These are phyloP conservation scores for Stegodyphus mimosarum DNA, from an alignment of 1,140 invertebrate genomes.

Conservation along the genomic window DNA sequence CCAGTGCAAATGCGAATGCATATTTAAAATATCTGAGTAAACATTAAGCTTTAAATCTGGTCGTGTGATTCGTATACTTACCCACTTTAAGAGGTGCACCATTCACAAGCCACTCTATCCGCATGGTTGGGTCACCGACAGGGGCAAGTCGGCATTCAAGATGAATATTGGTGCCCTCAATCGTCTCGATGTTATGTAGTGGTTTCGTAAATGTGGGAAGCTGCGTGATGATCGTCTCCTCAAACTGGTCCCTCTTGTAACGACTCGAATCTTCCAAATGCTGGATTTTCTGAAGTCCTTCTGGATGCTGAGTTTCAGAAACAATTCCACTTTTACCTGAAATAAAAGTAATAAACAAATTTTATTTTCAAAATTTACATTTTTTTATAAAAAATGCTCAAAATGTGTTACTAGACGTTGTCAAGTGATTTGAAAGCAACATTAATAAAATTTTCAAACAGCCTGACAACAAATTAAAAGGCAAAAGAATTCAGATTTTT, in stretches of 20 bases:
- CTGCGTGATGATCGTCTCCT: conserved; percentile 83
- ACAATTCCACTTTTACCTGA: conserved; percentile 74
- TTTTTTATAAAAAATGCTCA: too few relatives aligned
- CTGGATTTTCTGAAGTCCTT: conserved; percentile 93
- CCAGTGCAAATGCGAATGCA: not conserved
- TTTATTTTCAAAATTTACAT: too few relatives aligned
- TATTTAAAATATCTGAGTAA: not conserved
- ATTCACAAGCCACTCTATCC: conserved; percentile 97
- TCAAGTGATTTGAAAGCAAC: too few relatives aligned
- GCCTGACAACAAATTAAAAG: too few relatives aligned
- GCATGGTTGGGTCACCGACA: conserved; percentile 94
- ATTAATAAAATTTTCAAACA: too few relatives aligned
- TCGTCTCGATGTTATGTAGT: conserved; percentile 88
- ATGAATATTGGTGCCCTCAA: conserved; percentile 92
- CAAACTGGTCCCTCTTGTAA: conserved; percentile 77
- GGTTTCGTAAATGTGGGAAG: conserved; percentile 87
- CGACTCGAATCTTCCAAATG: conserved; percentile 89
- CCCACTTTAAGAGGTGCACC: conserved; percentile 79
- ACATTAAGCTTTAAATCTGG: too few relatives aligned
- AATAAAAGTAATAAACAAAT: conserved; percentile 51
- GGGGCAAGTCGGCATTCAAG: conserved; percentile 93
- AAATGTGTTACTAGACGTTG: too few relatives aligned
- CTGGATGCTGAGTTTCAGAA: conserved; percentile 94
- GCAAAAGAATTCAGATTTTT: too few relatives aligned
- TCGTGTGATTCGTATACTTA: conserved; percentile 31